phyloP scores from a whole-genome alignment of 2,888 invertebrate genomes.

The Leptopilina syphax region DNA sequence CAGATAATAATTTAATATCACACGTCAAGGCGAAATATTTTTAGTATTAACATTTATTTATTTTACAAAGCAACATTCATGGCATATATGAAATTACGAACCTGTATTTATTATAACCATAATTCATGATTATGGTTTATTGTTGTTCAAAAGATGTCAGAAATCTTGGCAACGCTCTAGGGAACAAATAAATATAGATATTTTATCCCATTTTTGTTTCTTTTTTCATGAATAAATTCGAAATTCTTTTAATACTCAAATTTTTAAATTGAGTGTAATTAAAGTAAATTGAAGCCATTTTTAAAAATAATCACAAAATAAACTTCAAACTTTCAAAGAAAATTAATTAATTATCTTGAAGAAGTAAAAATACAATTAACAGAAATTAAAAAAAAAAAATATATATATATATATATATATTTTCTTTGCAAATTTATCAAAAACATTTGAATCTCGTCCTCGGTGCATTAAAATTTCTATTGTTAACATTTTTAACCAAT shows the following conservation, averaged over 20 bases:
- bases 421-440: neutral
- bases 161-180: constrained; percentile 59
- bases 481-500: too few species aligned
- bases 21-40: neutral
- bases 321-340: neutral
- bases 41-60: neutral
- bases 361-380: too few species aligned
- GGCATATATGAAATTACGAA: constrained; percentile 57
- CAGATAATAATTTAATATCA: neutral
- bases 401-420: neutral
- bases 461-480: too few species aligned
- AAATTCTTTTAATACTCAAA: neutral
- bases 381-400: neutral
- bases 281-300: too few species aligned
- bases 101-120: constrained; percentile 72
- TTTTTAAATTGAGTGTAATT: neutral
- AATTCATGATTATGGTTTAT: constrained; percentile 67
- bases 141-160: constrained; percentile 57
- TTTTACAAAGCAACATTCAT: constrained; percentile 32
- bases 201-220: constrained; percentile 46
- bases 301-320: too few species aligned
- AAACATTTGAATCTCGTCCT: too few species aligned
- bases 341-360: neutral
- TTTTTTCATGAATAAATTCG: neutral
- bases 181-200: constrained; percentile 57